Evolutionary conservation across 2,797 vertebrate genomes (phyloP).

Genomic region (Hylomyscus alleni): DNA sequence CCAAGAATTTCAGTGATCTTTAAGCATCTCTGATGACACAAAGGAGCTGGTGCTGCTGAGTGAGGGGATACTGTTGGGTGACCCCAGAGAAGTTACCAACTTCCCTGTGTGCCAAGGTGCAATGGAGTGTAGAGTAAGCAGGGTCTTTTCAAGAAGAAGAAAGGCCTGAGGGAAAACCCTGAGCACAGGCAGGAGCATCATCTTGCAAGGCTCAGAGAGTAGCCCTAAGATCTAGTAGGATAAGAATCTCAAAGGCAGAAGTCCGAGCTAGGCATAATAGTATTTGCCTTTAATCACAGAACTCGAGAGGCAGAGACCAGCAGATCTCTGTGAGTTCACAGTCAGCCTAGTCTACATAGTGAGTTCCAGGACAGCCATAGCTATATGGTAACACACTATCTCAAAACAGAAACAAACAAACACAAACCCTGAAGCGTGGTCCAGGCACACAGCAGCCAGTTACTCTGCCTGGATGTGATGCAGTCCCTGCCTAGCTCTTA

Average conservation of each 20-base stretch:
- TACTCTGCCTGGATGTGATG: background rate
- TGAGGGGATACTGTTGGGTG: background rate
- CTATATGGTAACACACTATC: background rate
- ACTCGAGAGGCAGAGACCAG: background rate
- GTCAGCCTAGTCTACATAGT: background rate
- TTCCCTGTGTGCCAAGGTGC: conserved; percentile 19
- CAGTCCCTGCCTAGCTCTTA: background rate
- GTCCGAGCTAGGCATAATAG: background rate
- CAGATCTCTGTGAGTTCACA: background rate
- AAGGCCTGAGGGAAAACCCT: background rate
- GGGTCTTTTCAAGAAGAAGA: background rate
- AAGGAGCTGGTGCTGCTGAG: background rate
- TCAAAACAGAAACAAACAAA: background rate
- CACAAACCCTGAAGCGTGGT: background rate
- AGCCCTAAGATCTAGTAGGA: background rate
- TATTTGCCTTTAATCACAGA: background rate
- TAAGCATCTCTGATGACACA: background rate
- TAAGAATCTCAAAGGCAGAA: background rate
- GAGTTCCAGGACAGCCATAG: background rate
- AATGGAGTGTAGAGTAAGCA: background rate
- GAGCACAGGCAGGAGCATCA: background rate
- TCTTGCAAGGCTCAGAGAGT: background rate
- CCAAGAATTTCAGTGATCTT: background rate
- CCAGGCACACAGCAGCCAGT: background rate
- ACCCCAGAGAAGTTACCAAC: background rate